phyloP scores from a whole-genome alignment of 2,888 invertebrate genomes.

The Leptogaster cylindrica region DNA sequence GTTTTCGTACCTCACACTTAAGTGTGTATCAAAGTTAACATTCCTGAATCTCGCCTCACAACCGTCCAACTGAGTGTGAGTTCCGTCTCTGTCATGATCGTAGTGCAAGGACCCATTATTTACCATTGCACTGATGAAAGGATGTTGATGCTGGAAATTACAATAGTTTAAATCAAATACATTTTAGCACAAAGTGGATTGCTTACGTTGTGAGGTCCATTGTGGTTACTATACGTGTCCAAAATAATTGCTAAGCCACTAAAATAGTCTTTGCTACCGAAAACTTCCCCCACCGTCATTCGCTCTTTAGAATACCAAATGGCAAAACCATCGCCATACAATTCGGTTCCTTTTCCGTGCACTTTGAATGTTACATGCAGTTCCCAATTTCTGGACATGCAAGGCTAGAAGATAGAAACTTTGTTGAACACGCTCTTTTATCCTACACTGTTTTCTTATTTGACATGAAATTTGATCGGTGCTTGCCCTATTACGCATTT shows the following conservation, averaged over 20 bases:
- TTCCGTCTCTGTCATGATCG: constrained; percentile 98
- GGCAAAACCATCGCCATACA: constrained; percentile 97
- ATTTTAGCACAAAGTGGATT: too few species aligned
- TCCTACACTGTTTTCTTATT: too few species aligned
- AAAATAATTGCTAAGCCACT: constrained; percentile 88
- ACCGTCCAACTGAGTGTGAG: constrained; percentile 91
- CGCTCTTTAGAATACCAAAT: constrained; percentile 91
- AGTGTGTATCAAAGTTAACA: constrained; percentile 84
- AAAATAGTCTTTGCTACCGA: constrained; percentile 93
- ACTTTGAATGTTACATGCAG: constrained; percentile 95
- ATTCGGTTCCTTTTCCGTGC: constrained; percentile 90
- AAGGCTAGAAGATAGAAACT: constrained; percentile 73
- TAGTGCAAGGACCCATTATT: constrained; percentile 95
- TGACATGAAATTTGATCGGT: too few species aligned
- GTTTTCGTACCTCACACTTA: constrained; percentile 89
- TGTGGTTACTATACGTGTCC: constrained; percentile 99
- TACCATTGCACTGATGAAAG: constrained; percentile 97
- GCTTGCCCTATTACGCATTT: too few species aligned
- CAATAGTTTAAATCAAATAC: not conserved
- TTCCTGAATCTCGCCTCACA: constrained; percentile 97
- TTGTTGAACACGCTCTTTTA: too few species aligned
- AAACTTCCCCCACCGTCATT: constrained; percentile 84
- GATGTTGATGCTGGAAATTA: constrained; percentile 88
- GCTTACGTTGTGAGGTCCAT: constrained; percentile 96
- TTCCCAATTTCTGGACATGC: constrained; percentile 92